Evolutionary conservation across 1,140 invertebrate genomes (phyloP).

Genomic region (Drosophila kepulauana): DNA sequence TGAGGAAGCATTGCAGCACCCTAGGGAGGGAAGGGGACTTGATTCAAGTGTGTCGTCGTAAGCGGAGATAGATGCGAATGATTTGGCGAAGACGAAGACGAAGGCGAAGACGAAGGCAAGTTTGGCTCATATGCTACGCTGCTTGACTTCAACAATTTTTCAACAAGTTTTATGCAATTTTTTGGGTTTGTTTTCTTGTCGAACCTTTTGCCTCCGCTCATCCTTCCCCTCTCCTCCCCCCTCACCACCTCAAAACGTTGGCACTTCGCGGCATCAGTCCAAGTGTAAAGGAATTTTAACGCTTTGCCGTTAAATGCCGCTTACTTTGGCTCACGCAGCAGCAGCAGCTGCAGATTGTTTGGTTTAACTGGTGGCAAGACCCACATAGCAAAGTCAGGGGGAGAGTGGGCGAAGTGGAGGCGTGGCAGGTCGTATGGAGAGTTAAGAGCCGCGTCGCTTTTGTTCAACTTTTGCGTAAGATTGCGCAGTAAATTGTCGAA

Average conservation of each 20-base stretch:
- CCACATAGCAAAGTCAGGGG: too few species aligned
- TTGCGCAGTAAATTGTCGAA: conserved; percentile 84
- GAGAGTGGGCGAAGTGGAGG: conserved; percentile 10
- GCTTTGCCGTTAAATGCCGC: conserved; percentile 68
- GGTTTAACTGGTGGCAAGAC: conserved; percentile 63
- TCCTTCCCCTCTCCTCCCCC: conserved; percentile 10
- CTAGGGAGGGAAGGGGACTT: not conserved
- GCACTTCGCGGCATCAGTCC: conserved; percentile 55
- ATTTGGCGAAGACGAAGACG: conserved; percentile 20
- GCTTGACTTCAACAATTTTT: conserved; percentile 65
- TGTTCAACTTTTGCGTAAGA: conserved; percentile 83
- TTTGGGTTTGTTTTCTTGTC: conserved; percentile 7
- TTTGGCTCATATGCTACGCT: conserved; percentile 42
- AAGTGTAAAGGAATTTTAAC: conserved; percentile 82
- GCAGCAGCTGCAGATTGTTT: conserved; percentile 71
- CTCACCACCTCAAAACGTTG: not conserved
- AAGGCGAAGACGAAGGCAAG: not conserved
- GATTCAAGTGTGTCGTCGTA: conserved; percentile 62
- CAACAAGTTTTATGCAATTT: conserved; percentile 73
- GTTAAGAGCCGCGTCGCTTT: conserved; percentile 67
- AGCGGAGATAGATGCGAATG: conserved; percentile 64
- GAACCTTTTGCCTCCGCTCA: conserved; percentile 7
- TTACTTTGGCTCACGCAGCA: conserved; percentile 34
- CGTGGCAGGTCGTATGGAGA: conserved; percentile 13
- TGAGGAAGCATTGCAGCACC: not conserved